Evolutionary conservation across 2,888 invertebrate genomes (phyloP).

Genomic region (Mythimna pallens): DNA sequence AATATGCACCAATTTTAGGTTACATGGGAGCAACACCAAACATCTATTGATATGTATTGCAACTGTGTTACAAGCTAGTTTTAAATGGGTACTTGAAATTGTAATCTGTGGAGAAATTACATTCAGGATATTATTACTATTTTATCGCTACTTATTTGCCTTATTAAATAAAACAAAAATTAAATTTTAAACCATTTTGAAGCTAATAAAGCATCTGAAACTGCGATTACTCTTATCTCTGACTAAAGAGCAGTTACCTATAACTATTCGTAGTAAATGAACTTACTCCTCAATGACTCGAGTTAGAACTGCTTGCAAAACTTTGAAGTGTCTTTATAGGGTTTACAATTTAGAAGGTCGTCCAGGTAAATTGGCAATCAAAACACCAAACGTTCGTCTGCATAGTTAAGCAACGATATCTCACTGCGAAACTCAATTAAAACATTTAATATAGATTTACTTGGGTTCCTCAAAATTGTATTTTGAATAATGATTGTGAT

Average conservation of each 20-base stretch:
- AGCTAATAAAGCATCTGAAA: background rate
- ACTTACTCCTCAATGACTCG: slow-evolving; percentile 16
- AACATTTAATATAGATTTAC: slow-evolving; percentile 7
- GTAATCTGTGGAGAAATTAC: too few relatives aligned
- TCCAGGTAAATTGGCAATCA: slow-evolving; percentile 50
- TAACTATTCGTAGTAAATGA: slow-evolving; percentile 16
- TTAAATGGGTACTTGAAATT: too few relatives aligned
- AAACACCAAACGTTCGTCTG: slow-evolving; percentile 19
- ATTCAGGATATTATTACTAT: too few relatives aligned
- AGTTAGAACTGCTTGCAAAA: slow-evolving; percentile 28
- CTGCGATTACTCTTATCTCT: slow-evolving; percentile 16
- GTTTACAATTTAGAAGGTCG: slow-evolving; percentile 35
- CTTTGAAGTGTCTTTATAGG: slow-evolving; percentile 37
- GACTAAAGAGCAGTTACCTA: slow-evolving; percentile 21
- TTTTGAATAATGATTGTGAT: background rate
- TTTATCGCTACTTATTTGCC: too few relatives aligned
- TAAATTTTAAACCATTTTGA: too few relatives aligned
- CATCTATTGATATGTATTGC: too few relatives aligned
- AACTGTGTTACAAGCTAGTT: too few relatives aligned
- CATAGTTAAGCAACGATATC: slow-evolving; percentile 27
- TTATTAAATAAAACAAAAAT: too few relatives aligned
- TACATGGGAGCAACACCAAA: too few relatives aligned
- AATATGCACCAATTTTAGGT: too few relatives aligned
- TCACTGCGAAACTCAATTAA: slow-evolving; percentile 22
- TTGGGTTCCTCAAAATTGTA: background rate